These are phyloP conservation scores for Heliothis subflexa DNA, from an alignment of 1,140 invertebrate genomes.

Conservation along the genomic window DNA sequence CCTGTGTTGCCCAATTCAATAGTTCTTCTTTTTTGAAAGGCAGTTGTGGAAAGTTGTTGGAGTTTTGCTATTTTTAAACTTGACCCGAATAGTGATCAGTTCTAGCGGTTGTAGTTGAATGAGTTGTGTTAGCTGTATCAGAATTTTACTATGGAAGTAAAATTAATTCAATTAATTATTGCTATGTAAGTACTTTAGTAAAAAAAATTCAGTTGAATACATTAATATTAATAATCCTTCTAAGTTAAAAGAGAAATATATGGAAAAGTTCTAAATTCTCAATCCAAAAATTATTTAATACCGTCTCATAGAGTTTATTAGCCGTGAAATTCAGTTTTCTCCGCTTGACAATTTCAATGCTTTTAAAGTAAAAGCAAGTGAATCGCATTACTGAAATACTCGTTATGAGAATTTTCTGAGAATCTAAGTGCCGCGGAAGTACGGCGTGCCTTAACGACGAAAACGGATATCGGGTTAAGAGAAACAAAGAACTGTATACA, in stretches of 20 bases:
- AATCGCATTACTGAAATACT: constrained; percentile 43
- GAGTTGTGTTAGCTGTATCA: constrained; percentile 44
- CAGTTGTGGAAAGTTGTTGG: constrained; percentile 47
- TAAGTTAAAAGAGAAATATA: background rate
- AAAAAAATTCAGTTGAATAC: background rate
- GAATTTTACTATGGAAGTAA: constrained; percentile 1
- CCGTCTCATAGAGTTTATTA: constrained; percentile 32
- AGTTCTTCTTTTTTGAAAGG: constrained; percentile 54
- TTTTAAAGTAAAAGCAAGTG: constrained; percentile 48
- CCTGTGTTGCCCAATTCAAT: constrained; percentile 59
- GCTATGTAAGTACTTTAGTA: background rate
- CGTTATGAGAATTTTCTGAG: constrained; percentile 21
- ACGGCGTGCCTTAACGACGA: constrained; percentile 7
- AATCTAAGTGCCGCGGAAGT: constrained; percentile 33
- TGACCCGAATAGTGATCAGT: constrained; percentile 58
- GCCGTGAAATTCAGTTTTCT: constrained; percentile 34
- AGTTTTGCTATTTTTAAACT: constrained; percentile 56
- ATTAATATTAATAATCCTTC: background rate
- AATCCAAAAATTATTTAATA: constrained; percentile 29
- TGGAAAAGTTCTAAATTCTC: constrained; percentile 1
- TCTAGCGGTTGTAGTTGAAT: constrained; percentile 49
- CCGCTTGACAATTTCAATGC: constrained; percentile 36
- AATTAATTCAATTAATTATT: constrained; percentile 16
- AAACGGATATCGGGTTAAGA: constrained; percentile 41
- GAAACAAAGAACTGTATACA: constrained; percentile 39